Percentiles rank a stretch among this genome's conserved stretches.
Evolutionary conservation across 2,797 vertebrate species (phyloP).

Genomic region (Sebastes trivittatus): DNA sequence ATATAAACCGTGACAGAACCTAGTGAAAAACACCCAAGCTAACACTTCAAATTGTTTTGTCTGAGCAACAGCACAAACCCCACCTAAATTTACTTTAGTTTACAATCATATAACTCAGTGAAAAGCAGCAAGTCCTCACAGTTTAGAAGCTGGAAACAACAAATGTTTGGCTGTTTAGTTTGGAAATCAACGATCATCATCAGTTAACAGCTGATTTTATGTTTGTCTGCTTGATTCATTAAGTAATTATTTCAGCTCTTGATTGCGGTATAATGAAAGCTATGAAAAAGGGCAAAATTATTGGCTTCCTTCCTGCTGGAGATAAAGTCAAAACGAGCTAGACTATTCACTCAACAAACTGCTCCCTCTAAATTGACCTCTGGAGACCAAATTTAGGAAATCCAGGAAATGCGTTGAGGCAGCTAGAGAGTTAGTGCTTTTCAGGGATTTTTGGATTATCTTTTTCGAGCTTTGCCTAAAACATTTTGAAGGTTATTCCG

Average conservation of each 20-base stretch:
- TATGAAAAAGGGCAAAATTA: not conserved
- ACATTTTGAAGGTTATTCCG: conserved; percentile 26
- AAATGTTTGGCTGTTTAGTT: not conserved
- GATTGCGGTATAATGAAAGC: not conserved
- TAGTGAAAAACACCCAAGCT: not conserved
- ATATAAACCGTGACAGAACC: not conserved
- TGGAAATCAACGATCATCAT: not conserved
- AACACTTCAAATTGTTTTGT: not conserved
- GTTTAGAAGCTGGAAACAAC: not conserved
- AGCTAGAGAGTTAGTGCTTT: conserved; percentile 2
- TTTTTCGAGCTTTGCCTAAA: conserved; percentile 24
- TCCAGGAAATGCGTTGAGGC: not conserved
- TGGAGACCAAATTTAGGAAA: conserved; percentile 2
- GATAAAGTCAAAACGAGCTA: not conserved
- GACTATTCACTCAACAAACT: not conserved
- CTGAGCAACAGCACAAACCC: not conserved
- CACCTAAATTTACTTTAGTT: too few relatives aligned
- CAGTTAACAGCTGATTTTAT: not conserved
- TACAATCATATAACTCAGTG: not conserved
- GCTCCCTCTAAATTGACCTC: conserved; percentile 17
- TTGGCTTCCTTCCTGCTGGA: not conserved
- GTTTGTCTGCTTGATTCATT: not conserved
- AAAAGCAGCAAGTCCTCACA: not conserved
- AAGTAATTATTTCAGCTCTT: not conserved
- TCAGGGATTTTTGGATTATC: conserved; percentile 37